These are phyloP conservation scores for Oegoconia quadripuncta DNA, from an alignment of 2,888 invertebrate species.

Conservation along the genomic window DNA sequence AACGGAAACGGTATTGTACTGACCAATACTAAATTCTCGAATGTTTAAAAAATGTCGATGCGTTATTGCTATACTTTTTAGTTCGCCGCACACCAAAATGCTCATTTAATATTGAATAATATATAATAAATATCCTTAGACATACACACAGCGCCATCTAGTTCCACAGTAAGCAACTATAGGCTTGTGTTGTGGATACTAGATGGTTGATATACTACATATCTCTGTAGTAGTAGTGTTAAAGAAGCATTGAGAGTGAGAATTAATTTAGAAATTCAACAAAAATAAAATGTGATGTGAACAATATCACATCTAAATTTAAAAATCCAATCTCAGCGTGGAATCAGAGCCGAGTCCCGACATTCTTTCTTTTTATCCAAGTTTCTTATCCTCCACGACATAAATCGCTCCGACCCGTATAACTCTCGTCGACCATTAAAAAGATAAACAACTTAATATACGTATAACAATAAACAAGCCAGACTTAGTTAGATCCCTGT, in stretches of 20 bases:
- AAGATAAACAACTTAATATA: conserved; percentile 79
- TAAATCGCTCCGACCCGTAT: conserved; percentile 73
- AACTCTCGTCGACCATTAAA: conserved; percentile 73
- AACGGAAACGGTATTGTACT: conserved; percentile 22
- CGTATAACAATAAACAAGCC: conserved; percentile 75
- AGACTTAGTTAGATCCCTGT: conserved; percentile 64
- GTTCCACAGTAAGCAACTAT: too few relatives aligned
- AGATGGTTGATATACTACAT: background rate
- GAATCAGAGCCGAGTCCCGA: conserved; percentile 55
- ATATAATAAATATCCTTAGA: too few relatives aligned
- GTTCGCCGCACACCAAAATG: background rate
- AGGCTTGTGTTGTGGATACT: too few relatives aligned
- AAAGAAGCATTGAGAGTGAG: too few relatives aligned
- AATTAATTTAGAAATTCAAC: conserved; percentile 12
- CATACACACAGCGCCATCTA: too few relatives aligned
- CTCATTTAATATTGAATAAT: too few relatives aligned
- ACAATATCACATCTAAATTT: conserved; percentile 72
- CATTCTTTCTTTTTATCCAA: conserved; percentile 64
- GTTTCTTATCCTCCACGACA: conserved; percentile 64
- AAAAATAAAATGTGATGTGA: conserved; percentile 43
- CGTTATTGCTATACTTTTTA: background rate
- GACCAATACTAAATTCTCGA: conserved; percentile 6
- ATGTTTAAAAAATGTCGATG: background rate
- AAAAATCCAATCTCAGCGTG: conserved; percentile 69
- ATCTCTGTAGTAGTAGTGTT: background rate